A percentile compares a stretch with the other conserved stretches of the same genome.
phyloP scores from a whole-genome alignment of 2,888 invertebrate genomes.

The Tuta absoluta region DNA sequence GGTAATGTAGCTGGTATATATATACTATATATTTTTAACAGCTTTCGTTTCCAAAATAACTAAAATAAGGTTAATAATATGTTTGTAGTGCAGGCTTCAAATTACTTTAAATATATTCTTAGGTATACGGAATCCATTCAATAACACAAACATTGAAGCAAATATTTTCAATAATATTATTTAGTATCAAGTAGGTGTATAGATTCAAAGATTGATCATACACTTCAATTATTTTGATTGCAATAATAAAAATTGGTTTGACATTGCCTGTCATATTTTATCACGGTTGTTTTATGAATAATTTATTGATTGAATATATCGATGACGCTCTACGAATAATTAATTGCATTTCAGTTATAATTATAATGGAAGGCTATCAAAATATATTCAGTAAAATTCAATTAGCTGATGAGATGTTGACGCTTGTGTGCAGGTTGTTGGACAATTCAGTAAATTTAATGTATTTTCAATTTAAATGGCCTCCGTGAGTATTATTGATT shows the following conservation, averaged over 20 bases:
- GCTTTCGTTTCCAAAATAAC: too few species aligned
- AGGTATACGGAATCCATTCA: too few species aligned
- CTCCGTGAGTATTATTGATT: neutral
- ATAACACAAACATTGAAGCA: too few species aligned
- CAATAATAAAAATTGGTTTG: constrained; percentile 10
- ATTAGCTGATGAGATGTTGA: constrained; percentile 29
- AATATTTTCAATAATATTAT: too few species aligned
- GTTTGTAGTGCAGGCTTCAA: too few species aligned
- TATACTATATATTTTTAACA: too few species aligned
- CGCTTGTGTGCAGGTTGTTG: neutral
- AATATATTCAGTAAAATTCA: constrained; percentile 24
- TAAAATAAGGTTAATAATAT: too few species aligned
- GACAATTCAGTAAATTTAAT: neutral
- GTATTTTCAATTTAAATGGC: neutral
- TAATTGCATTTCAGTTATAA: constrained; percentile 4
- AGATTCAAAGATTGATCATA: constrained; percentile 30
- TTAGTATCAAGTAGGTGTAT: constrained; percentile 32
- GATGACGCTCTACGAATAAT: neutral
- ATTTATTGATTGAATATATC: constrained; percentile 24
- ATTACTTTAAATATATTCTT: too few species aligned
- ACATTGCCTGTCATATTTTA: constrained; percentile 1
- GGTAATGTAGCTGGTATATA: too few species aligned
- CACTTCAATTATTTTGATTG: constrained; percentile 22
- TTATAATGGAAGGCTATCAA: constrained; percentile 23
- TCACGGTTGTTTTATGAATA: constrained; percentile 28